Conservation (phyloP, 2,888 invertebrate genomes). For the Syrphus vitripennis region DNA sequence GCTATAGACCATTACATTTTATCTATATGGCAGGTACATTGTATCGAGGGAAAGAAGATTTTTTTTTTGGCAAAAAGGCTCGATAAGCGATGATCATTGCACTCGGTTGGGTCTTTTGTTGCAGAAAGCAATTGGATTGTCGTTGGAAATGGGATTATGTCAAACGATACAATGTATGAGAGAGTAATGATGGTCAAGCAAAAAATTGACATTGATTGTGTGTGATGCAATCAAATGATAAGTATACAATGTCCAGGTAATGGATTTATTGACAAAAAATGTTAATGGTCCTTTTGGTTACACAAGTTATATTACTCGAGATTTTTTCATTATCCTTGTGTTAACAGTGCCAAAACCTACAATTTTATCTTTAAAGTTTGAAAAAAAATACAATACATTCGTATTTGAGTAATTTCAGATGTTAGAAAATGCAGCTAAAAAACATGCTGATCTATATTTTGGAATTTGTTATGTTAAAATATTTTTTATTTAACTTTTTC, state of each 20-base stretch:
- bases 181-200: conserved; percentile 51
- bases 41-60: neutral
- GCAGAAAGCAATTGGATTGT: conserved; percentile 41
- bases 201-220: conserved; percentile 22
- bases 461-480: too few species aligned
- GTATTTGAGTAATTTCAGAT: too few species aligned
- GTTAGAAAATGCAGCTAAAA: too few species aligned
- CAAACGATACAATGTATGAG: conserved; percentile 1
- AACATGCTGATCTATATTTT: too few species aligned
- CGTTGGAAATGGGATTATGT: conserved; percentile 35
- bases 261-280: conserved; percentile 15
- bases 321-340: too few species aligned
- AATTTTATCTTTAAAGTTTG: too few species aligned
- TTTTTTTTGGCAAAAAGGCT: conserved; percentile 19
- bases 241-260: conserved; percentile 6
- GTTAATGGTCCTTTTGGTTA: too few species aligned
- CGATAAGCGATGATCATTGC: conserved; percentile 37
- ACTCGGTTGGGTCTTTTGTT: conserved; percentile 47
- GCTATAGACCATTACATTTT: neutral
- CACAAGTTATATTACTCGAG: too few species aligned
- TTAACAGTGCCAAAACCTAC: too few species aligned
- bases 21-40: neutral
- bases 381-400: too few species aligned
- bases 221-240: conserved; percentile 11
- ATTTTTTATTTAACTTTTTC: too few species aligned